These are phyloP conservation scores for Papilio machaon DNA, from an alignment of 1,140 invertebrate genomes.

Conservation along the genomic window DNA sequence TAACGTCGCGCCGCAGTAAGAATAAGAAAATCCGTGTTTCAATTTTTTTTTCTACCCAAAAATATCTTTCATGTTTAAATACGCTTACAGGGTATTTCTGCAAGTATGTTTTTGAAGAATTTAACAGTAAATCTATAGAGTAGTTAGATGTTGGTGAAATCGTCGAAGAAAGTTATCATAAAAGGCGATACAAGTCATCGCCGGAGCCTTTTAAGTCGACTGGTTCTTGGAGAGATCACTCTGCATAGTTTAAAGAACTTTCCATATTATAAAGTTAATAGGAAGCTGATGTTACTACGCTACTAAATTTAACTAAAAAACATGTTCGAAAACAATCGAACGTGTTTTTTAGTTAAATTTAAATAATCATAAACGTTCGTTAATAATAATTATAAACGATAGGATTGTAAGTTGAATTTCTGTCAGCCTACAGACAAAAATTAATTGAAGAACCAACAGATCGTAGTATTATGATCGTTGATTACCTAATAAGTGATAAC, in stretches of 20 bases:
- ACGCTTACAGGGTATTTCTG: background rate
- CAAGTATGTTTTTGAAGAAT: background rate
- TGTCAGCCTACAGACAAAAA: too few relatives aligned
- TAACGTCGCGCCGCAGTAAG: too few relatives aligned
- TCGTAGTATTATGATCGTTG: background rate
- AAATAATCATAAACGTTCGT: too few relatives aligned
- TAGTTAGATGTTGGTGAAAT: background rate
- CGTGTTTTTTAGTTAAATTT: background rate
- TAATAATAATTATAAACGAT: too few relatives aligned
- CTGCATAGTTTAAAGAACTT: background rate
- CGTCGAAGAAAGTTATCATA: conserved; percentile 11
- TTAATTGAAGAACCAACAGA: background rate
- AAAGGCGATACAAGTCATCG: background rate
- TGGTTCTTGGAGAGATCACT: background rate
- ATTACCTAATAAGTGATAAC: background rate
- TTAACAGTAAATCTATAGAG: background rate
- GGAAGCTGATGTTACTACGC: background rate
- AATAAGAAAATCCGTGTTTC: too few relatives aligned
- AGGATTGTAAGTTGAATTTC: too few relatives aligned
- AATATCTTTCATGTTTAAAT: background rate
- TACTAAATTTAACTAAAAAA: too few relatives aligned
- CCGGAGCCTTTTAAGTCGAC: background rate
- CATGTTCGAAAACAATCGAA: too few relatives aligned
- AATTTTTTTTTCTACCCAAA: too few relatives aligned
- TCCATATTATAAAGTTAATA: background rate